A percentile compares a stretch with the other conserved stretches of the same genome.
Evolutionary conservation across 2,888 invertebrate species (phyloP).

Genomic region (Meliscaeva auricollis): DNA sequence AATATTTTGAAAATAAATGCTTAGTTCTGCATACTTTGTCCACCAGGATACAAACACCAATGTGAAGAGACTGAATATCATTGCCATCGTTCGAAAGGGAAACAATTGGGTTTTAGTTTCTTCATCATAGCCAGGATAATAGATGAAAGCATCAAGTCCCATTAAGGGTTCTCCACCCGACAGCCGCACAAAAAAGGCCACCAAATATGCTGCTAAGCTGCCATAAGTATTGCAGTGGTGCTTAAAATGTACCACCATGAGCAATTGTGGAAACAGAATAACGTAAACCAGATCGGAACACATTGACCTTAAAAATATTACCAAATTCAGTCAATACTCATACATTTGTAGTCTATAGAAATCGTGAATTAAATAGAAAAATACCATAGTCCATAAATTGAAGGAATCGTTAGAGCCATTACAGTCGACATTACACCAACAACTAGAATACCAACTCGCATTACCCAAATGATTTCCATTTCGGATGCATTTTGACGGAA

Average conservation of each 20-base stretch:
- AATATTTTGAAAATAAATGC: neutral
- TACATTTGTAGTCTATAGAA: slow-evolving; percentile 1
- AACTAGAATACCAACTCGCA: slow-evolving; percentile 95
- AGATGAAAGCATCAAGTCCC: slow-evolving; percentile 92
- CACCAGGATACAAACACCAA: slow-evolving; percentile 92
- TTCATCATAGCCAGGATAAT: slow-evolving; percentile 93
- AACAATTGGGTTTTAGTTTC: slow-evolving; percentile 91
- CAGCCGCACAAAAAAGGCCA: slow-evolving; percentile 92
- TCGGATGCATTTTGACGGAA: slow-evolving; percentile 98
- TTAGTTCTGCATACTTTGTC: slow-evolving; percentile 86
- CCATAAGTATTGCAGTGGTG: slow-evolving; percentile 98
- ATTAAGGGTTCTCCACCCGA: slow-evolving; percentile 95
- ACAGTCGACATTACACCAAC: slow-evolving; percentile 96
- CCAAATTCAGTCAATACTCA: neutral
- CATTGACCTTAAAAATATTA: slow-evolving; percentile 90
- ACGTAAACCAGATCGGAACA: slow-evolving; percentile 99
- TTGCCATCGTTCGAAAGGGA: slow-evolving; percentile 98
- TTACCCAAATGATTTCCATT: slow-evolving; percentile 98
- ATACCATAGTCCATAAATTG: slow-evolving; percentile 98
- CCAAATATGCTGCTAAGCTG: slow-evolving; percentile 94
- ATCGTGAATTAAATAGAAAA: too few relatives aligned
- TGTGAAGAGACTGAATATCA: slow-evolving; percentile 93
- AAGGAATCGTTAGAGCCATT: slow-evolving; percentile 98
- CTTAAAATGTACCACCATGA: slow-evolving; percentile 98
- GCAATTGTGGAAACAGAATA: slow-evolving; percentile 98